A percentile compares a stretch with the other conserved stretches of the same genome.
These are phyloP conservation scores for Sclerodermus sp. DNA, from an alignment of 2,888 invertebrate species.

Conservation along the genomic window DNA sequence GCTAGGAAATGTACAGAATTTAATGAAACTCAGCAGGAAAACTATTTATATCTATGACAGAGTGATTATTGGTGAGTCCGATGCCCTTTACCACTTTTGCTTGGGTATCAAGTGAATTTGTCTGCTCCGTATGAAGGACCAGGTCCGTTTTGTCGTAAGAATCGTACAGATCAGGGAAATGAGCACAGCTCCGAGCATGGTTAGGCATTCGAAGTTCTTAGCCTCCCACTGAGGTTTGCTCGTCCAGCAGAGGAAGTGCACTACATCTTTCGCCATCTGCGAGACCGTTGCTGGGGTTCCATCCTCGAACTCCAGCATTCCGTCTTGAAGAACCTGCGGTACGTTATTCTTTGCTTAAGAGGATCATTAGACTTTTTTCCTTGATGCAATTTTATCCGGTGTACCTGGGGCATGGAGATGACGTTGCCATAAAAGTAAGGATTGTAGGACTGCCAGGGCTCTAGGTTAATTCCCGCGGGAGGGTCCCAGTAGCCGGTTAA, in stretches of 20 bases:
- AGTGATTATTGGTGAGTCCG: too few relatives aligned
- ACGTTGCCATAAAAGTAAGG: constrained; percentile 97
- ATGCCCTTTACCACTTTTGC: neutral
- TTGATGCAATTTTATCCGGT: constrained; percentile 9
- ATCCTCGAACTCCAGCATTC: constrained; percentile 75
- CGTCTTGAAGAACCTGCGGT: constrained; percentile 32
- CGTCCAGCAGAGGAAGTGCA: constrained; percentile 89
- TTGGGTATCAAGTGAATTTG: constrained; percentile 61
- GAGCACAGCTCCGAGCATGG: constrained; percentile 70
- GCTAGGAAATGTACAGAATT: too few relatives aligned
- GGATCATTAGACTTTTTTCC: neutral
- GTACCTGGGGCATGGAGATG: constrained; percentile 86
- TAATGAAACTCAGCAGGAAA: too few relatives aligned
- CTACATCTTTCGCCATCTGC: constrained; percentile 95
- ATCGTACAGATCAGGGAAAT: too few relatives aligned
- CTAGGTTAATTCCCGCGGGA: constrained; percentile 82
- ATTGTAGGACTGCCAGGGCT: constrained; percentile 93
- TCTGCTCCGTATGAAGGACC: constrained; percentile 76
- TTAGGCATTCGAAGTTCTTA: constrained; percentile 78
- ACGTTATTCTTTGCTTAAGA: neutral
- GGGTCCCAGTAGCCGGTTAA: constrained; percentile 91
- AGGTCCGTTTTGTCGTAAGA: constrained; percentile 76
- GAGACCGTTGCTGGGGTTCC: constrained; percentile 90
- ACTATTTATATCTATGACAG: too few relatives aligned
- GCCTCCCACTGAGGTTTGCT: constrained; percentile 88